Evolutionary conservation across 2,888 invertebrate genomes (phyloP), one percentile per base, ranked within the genome.

Genomic region (Mesoligia furuncula): DNA sequence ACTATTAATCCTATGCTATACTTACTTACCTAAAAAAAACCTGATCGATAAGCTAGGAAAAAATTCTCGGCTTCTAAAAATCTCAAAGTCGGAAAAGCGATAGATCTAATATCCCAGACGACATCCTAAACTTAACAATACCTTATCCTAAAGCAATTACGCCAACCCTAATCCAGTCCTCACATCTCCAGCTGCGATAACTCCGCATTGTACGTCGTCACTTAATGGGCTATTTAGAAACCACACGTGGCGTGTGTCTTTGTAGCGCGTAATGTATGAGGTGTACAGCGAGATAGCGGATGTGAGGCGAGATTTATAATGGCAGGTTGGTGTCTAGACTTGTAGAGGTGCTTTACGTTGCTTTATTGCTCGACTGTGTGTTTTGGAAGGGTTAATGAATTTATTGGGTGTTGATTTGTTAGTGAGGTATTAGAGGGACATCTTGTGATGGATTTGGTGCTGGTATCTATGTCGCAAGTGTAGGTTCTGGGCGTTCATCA

Each of bases 161-260:
- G 51, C 62, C 69, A 73, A 57, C 77, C 83, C 79, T 80, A 84
- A 79, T 82, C 81, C 68, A 78, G 76, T 83, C 72, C 65, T 61
- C 39, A 73, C 69, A 73, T 77, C 81, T 86, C 81, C 78, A 75
- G 69, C 75, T 77, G 79, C 24, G 68, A 80, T 69, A 51, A 59
- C 39, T 69, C 17, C 64, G 70, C 73, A 82, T 51, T 74, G 78
- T 75, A 68, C 70, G 24, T 65, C 65, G 72, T 80, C 85, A 73
- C 78, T 68, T 89, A 90, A 90, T 89, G 85, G 87, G 65, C 90
- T 79, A 86, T 90, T 86, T 83, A 83, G 77, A 51, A 66, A 81
- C 90, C 90, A 88, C 90, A 89, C 80, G 84, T 84, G 84, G 81
- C 75, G 62, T 62, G 17, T 17, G 79, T 72, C 88, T 82, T 86